These are phyloP conservation scores for Suillia variegata DNA, from an alignment of 2,888 invertebrate genomes.

Conservation along the genomic window DNA sequence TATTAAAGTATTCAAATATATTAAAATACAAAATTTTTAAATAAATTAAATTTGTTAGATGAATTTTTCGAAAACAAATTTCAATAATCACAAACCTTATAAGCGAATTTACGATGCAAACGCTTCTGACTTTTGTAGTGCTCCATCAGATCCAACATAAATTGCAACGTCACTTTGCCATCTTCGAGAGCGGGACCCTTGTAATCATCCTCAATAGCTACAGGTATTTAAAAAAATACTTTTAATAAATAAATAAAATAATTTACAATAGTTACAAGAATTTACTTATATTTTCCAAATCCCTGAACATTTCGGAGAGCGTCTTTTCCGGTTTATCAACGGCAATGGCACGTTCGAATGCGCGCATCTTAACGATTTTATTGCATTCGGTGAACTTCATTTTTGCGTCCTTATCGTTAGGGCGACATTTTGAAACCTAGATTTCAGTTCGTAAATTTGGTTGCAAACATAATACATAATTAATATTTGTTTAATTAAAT, in stretches of 20 bases:
- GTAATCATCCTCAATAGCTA: constrained; percentile 95
- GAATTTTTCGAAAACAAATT: constrained; percentile 28
- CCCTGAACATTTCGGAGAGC: constrained; percentile 81
- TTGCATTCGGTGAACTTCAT: constrained; percentile 90
- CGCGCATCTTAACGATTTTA: constrained; percentile 92
- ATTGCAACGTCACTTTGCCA: constrained; percentile 85
- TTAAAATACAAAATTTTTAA: neutral
- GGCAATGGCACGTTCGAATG: constrained; percentile 96
- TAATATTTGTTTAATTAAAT: neutral
- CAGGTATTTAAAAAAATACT: constrained; percentile 34
- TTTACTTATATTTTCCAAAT: constrained; percentile 88
- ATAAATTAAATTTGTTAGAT: neutral
- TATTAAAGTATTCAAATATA: neutral
- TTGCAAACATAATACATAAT: constrained; percentile 1
- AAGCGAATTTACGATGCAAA: constrained; percentile 96
- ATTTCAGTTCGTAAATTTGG: constrained; percentile 3
- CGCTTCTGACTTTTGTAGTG: constrained; percentile 90
- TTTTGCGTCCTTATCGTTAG: constrained; percentile 93
- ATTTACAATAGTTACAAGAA: neutral
- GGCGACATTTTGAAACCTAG: constrained; percentile 88
- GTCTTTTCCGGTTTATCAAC: constrained; percentile 87
- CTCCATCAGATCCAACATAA: constrained; percentile 88
- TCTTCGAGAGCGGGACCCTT: constrained; percentile 87
- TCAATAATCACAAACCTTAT: constrained; percentile 73
- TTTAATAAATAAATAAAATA: constrained; percentile 26